phyloP scores from a whole-genome alignment of 1,140 invertebrate genomes.

The Penaeus vannamei region DNA sequence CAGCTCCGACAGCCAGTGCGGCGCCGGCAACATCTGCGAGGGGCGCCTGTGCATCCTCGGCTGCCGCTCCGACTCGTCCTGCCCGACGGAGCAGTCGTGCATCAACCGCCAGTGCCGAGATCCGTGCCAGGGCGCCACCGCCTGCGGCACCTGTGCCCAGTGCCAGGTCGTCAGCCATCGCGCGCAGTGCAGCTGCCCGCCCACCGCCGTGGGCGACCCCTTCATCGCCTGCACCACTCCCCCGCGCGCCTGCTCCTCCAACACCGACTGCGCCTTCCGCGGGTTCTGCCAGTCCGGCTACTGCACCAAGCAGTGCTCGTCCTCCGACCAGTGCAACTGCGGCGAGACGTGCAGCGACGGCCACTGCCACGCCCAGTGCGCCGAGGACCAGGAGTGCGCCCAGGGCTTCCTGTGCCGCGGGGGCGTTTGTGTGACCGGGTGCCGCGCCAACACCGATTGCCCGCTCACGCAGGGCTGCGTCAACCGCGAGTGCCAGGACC shows the following conservation, averaged over 20 bases:
- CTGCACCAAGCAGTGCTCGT: conserved; percentile 75
- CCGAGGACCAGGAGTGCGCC: conserved; percentile 71
- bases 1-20: conserved; percentile 86
- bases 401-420: conserved; percentile 78
- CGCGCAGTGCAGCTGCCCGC: conserved; percentile 86
- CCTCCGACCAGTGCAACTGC: conserved; percentile 81
- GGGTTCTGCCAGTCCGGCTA: conserved; percentile 69
- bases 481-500: conserved; percentile 82
- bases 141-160: conserved; percentile 86
- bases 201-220: conserved; percentile 86
- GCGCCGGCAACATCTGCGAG: conserved; percentile 86
- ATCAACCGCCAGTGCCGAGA: conserved; percentile 87
- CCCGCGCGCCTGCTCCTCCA: conserved; percentile 71
- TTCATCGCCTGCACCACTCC: conserved; percentile 81
- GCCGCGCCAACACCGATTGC: conserved; percentile 85
- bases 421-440: conserved; percentile 81
- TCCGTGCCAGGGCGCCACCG: conserved; percentile 80
- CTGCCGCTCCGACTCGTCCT: conserved; percentile 73
- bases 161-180: conserved; percentile 87
- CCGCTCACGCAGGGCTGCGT: conserved; percentile 82
- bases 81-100: conserved; percentile 82
- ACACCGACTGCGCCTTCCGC: conserved; percentile 68
- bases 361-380: conserved; percentile 78
- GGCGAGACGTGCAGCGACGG: conserved; percentile 80
- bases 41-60: conserved; percentile 83